These are phyloP conservation scores for Troides oblongomaculatus DNA, from an alignment of 2,888 invertebrate genomes.

Conservation along the genomic window DNA sequence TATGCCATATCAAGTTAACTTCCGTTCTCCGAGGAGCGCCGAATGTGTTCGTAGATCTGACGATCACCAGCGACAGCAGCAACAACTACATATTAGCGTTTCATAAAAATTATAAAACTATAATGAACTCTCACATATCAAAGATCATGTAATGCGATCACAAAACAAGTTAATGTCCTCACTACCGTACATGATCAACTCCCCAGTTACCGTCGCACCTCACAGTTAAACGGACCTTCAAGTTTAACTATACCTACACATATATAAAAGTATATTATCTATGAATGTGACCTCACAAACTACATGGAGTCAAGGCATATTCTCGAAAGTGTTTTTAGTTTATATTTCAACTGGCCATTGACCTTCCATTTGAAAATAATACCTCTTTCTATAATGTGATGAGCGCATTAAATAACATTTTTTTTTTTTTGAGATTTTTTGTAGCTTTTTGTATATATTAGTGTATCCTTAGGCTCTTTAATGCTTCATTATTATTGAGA, in stretches of 20 bases:
- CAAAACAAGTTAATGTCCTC: background rate
- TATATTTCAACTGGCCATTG: background rate
- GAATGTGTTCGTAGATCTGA: background rate
- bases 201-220: constrained; percentile 8
- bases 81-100: constrained; percentile 9
- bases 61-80: background rate
- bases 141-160: too few species aligned
- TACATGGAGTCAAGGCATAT: constrained; percentile 14
- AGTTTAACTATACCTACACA: constrained; percentile 21
- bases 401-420: background rate
- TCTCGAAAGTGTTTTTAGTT: constrained; percentile 10
- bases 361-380: background rate
- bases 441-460: constrained; percentile 25
- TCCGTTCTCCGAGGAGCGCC: constrained; percentile 11
- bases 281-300: constrained; percentile 10
- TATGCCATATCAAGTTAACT: too few species aligned
- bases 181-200: constrained; percentile 1
- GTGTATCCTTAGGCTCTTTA: constrained; percentile 14
- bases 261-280: constrained; percentile 17
- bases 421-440: background rate
- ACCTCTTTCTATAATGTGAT: background rate
- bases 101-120: constrained; percentile 17
- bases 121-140: background rate
- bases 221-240: constrained; percentile 12
- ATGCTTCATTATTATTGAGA: constrained; percentile 23